Base-by-base conservation (phyloP, 2,113 vertebrate species). In the Leucopsar rothschildi region DNA sequence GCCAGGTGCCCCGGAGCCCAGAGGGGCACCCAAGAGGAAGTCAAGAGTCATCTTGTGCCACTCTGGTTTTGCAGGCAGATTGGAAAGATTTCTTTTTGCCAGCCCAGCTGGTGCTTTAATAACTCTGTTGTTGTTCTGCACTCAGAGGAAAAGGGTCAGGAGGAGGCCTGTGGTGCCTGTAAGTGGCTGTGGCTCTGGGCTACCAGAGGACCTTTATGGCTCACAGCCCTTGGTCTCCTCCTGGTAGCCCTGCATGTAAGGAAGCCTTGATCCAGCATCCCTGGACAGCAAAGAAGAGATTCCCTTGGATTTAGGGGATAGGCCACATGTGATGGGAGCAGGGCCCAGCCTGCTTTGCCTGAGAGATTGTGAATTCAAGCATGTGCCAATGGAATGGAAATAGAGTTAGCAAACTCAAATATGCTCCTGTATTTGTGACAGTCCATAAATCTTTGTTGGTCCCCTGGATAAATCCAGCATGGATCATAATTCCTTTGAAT, bases 61-160 rank as follows among this genome's bases (percentile, higher is more conserved):
- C 82, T 78, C 52, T 73, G 80, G 47, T 31, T 90, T 88, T 81
- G 69, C 83, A 88, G 72, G 45, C 77, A 77, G 80, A 88, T 86
- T 92, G 70, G 68, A 88, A 81, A 86, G 88, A 29, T 77, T 81
- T 80, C 17, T 88, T 88, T 82, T 35, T 93, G 82, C 71, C 82
- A 90, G 71, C 82, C 86, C 86, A 95, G 92, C 82, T 92, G 94
- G 60, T 85, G 60, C 31, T 95, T 90, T 70, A 90, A 86, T 66
- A 73, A 86, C 39, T 73, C 52, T 37, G 10, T 60, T 73, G 76
- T 47, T 90, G 55, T 33, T 88, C 12, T 83, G 39, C 52, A 29
- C 39, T 73, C 64, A 55, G 35, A 66, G 47, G 23, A 42, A 52
- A 64, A 78, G 64, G 45, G 55, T 61, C 75, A 78, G 60, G 73